Evolutionary conservation across 2,113 vertebrate species (phyloP).

Genomic region (Nothobranchius furzeri): DNA sequence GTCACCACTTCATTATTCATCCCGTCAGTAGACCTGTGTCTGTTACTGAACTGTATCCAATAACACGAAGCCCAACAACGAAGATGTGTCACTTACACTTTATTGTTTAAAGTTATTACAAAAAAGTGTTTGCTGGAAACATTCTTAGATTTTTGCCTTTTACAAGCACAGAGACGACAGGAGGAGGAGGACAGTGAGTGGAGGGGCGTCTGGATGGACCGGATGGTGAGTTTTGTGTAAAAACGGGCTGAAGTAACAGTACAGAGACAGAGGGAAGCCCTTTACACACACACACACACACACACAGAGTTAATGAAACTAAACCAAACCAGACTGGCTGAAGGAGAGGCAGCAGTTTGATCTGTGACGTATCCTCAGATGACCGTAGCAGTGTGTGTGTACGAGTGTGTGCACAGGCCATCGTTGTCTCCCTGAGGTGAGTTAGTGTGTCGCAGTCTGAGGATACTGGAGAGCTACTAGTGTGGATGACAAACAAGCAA

Average conservation of each 20-base stretch:
- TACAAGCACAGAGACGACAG: slow-evolving; percentile 61
- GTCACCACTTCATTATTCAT: too few relatives aligned
- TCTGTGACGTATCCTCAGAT: slow-evolving; percentile 57
- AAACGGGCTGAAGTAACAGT: slow-evolving; percentile 31
- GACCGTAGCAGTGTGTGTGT: slow-evolving; percentile 30
- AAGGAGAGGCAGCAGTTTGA: slow-evolving; percentile 11
- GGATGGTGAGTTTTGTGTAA: slow-evolving; percentile 6
- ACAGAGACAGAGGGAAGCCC: slow-evolving; percentile 61
- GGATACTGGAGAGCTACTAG: slow-evolving; percentile 26
- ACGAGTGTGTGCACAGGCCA: slow-evolving; percentile 22
- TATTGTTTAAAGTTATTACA: slow-evolving; percentile 83
- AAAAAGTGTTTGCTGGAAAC: slow-evolving; percentile 78
- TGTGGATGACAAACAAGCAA: slow-evolving; percentile 27
- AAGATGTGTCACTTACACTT: slow-evolving; percentile 66
- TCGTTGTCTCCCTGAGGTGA: slow-evolving; percentile 78
- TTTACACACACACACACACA: slow-evolving; percentile 39
- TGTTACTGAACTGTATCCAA: too few relatives aligned
- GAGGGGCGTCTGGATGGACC: not conserved
- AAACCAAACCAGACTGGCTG: not conserved
- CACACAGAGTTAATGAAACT: slow-evolving; percentile 7
- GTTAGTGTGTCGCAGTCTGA: slow-evolving; percentile 57
- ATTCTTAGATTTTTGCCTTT: slow-evolving; percentile 68
- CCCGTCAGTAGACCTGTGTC: too few relatives aligned
- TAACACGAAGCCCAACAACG: slow-evolving; percentile 10
- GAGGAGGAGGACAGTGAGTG: slow-evolving; percentile 19